These are phyloP conservation scores for Silurus asotus DNA, from an alignment of 2,113 vertebrate genomes.

Conservation along the genomic window DNA sequence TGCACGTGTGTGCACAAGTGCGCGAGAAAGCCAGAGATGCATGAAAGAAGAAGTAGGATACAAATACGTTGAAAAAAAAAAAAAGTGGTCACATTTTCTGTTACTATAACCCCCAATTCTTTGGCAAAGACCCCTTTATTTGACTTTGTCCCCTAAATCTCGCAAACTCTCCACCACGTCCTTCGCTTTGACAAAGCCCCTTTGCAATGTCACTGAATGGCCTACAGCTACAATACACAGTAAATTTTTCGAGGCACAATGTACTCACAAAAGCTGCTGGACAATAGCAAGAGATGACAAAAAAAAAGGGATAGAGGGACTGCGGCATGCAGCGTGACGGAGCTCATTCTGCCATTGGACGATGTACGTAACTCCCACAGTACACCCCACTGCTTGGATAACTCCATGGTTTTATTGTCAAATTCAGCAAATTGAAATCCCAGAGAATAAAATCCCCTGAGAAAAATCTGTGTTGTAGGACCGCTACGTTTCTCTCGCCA, in stretches of 20 bases:
- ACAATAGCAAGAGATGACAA: slow-evolving; percentile 74
- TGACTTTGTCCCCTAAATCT: slow-evolving; percentile 72
- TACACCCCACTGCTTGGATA: slow-evolving; percentile 27
- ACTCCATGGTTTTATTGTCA: slow-evolving; percentile 13
- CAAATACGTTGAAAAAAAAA: slow-evolving; percentile 57
- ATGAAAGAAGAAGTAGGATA: slow-evolving; percentile 51
- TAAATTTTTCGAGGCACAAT: slow-evolving; percentile 74
- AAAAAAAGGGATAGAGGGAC: slow-evolving; percentile 69
- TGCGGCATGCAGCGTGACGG: slow-evolving; percentile 70
- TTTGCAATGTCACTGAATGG: slow-evolving; percentile 70
- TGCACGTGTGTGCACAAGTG: slow-evolving; percentile 38
- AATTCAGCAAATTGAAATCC: slow-evolving; percentile 21
- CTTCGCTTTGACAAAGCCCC: slow-evolving; percentile 69
- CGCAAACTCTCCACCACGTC: slow-evolving; percentile 64
- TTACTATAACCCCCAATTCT: slow-evolving; percentile 55
- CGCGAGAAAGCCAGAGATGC: slow-evolving; percentile 52
- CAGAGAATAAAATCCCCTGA: slow-evolving; percentile 29
- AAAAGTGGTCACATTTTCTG: slow-evolving; percentile 53
- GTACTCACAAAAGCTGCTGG: slow-evolving; percentile 71
- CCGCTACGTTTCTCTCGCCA: neutral
- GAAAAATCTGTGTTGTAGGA: neutral
- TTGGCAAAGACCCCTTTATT: slow-evolving; percentile 60
- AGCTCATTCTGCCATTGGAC: slow-evolving; percentile 60
- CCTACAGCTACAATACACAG: slow-evolving; percentile 75
- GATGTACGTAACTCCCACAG: slow-evolving; percentile 27